Evolutionary conservation across 2,113 vertebrate genomes (phyloP).

Genomic region (Tragelaphus strepsiceros): DNA sequence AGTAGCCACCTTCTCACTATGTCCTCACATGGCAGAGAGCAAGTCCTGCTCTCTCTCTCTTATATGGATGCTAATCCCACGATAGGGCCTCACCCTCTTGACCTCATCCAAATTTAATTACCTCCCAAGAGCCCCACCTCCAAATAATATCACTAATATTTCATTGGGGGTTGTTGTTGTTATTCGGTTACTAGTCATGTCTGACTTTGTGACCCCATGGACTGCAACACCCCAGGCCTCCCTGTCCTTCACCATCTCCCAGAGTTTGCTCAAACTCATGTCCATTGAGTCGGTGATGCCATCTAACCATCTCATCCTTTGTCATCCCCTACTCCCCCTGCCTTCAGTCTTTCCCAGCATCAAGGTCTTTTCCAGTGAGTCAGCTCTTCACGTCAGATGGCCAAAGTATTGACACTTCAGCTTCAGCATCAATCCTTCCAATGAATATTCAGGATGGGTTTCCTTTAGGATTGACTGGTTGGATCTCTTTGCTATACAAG

Average conservation of each 20-base stretch:
- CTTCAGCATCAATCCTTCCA: neutral
- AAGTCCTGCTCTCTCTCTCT: neutral
- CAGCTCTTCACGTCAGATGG: neutral
- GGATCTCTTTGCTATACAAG: neutral
- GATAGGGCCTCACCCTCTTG: neutral
- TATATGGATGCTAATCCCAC: neutral
- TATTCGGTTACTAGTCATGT: neutral
- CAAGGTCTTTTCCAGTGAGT: neutral
- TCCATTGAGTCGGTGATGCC: neutral
- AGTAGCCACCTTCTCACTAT: neutral
- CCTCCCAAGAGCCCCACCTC: neutral
- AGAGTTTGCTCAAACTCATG: neutral
- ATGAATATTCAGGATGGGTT: neutral
- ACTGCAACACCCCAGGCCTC: neutral
- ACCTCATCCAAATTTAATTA: neutral
- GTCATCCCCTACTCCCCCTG: neutral
- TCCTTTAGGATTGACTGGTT: neutral
- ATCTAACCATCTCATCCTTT: neutral
- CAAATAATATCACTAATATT: neutral
- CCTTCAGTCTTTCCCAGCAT: neutral
- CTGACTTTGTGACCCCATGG: neutral
- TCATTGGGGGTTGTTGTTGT: neutral
- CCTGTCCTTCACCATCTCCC: neutral
- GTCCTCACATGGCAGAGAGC: neutral
- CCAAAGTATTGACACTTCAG: neutral